A percentile compares a stretch with the other conserved stretches of the same genome.
Conservation (phyloP, 2,113 vertebrate genomes). For the Peromyscus maniculatus region DNA sequence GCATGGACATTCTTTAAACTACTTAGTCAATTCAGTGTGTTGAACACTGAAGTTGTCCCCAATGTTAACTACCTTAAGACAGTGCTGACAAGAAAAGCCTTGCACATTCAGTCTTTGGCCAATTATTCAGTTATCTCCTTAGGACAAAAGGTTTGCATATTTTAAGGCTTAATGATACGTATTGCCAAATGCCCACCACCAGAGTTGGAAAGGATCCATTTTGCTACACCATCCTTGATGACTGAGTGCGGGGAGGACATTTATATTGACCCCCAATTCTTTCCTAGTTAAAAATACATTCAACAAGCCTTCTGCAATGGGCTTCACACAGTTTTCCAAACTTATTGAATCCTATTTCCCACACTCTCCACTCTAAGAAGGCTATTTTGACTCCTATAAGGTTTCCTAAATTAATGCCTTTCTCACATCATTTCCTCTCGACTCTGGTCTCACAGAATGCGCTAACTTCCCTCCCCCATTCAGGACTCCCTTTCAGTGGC, state of each 20-base stretch:
- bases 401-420: conserved; percentile 15
- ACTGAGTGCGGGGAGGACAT: neutral
- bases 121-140: conserved; percentile 57
- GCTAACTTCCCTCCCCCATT: neutral
- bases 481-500: conserved; percentile 35
- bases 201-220: conserved; percentile 27
- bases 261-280: conserved; percentile 28
- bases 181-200: conserved; percentile 56
- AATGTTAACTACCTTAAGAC: conserved; percentile 28
- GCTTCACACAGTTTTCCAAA: conserved; percentile 31
- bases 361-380: conserved; percentile 9
- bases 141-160: conserved; percentile 22
- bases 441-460: neutral
- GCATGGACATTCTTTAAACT: conserved; percentile 21
- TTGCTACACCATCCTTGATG: neutral
- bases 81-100: conserved; percentile 31
- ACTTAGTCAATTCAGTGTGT: conserved; percentile 12
- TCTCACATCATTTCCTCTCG: neutral
- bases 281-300: conserved; percentile 59
- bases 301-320: conserved; percentile 32
- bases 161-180: conserved; percentile 57
- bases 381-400: neutral
- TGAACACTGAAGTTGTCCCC: conserved; percentile 16
- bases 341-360: neutral
- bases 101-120: conserved; percentile 41